Evolutionary conservation across 2,888 invertebrate genomes (phyloP), one percentile per base, ranked within the genome.

Genomic region (Reticulitermes lucifugus): DNA sequence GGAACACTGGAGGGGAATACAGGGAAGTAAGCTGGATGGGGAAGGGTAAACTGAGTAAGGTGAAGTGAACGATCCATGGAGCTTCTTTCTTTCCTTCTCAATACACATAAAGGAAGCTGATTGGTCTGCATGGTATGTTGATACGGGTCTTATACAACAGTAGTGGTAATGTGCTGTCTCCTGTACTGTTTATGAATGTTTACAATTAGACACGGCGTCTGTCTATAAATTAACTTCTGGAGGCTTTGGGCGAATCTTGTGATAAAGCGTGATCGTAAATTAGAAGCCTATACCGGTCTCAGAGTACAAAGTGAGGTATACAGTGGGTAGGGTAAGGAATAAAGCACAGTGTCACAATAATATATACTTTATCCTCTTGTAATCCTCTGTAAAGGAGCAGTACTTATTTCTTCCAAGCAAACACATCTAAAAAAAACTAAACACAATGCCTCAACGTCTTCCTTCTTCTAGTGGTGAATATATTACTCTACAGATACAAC

Each of bases 301-400:
- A 70, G 29, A 70, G 12, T 29, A 25, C 25, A 70, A 70, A 70
- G 70, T 65, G n/a, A 70, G 70, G 70, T 25, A 0, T 70, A 29
- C 70, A 29, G 25, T 70, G 70, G 59, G 46, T 14, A 51, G 43
- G 75, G 25, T 7, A 29, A 25, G 29, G 84, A 77, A 75, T 73
- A 84, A 83, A 55, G 35, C 84, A 43, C 21, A 83, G 51, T 81
- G 84, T 86, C 86, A 84, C 84, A 86, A 86, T 85, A 85, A 83
- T 83, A 84, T 85, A 85, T 85, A 85, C 65, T 77, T 83, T 83
- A 85, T 83, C 83, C 85, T 46, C 51, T 43, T 85, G 83, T 85
- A 85, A 85, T 85, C 83, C 85, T 83, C 77, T 46, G 60, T 85
- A 85, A 85, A 85, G 83, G 77, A 75, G 77, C 85, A 43, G 79